Base-by-base conservation (phyloP, 92 coral and sea anemone genomes). In the Diadumene lineata region DNA sequence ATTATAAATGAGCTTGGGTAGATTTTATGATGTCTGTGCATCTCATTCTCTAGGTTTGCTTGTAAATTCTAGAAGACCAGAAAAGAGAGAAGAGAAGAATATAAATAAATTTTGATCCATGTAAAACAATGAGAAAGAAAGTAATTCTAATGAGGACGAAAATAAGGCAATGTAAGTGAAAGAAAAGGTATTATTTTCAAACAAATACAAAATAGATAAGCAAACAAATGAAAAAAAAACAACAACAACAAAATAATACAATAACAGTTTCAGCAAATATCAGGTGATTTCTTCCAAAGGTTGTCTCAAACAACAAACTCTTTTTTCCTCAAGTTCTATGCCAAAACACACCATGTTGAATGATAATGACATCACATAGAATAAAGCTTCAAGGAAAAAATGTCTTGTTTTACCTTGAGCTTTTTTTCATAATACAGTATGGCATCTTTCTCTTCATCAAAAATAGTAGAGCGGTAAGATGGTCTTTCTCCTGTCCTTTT, bases 1-100 rank as follows among this genome's bases (percentile, higher is more conserved):
- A 90, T 85, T 50, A 94, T 88, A 73, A 94, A 88, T 11, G 90
- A 86, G 79, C 89, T 73, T 33, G 89, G 89, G 18, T 83, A 69
- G 2, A 69, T 77, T 26, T 27, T 26, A 55, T 86, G 90, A 51
- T 87, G 77, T 57, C 55, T 56, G 11, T 92, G 71, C 68, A 90
- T 75, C 50, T 92, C 98, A 17, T 75, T 81, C 53, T 92, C 92
- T 26, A 94, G 85, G 43, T 73, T 55, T 11, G 28, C 58, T 55
- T 89, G 92, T 30, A 94, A 65, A 34, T 64, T 61, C 98, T 94
- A 50, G 26, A 30, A 50, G 9, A 6, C 28, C 23, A 23, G 26
- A 3, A 60, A 60, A 18, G 23, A 2, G 7, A 60, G 1, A 60
- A 16, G 60, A 8, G 25, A 16, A 53, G 48, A 38, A n/a, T 13